Evolutionary conservation across 2,888 invertebrate genomes (phyloP).

Genomic region (Nudaria mundana): DNA sequence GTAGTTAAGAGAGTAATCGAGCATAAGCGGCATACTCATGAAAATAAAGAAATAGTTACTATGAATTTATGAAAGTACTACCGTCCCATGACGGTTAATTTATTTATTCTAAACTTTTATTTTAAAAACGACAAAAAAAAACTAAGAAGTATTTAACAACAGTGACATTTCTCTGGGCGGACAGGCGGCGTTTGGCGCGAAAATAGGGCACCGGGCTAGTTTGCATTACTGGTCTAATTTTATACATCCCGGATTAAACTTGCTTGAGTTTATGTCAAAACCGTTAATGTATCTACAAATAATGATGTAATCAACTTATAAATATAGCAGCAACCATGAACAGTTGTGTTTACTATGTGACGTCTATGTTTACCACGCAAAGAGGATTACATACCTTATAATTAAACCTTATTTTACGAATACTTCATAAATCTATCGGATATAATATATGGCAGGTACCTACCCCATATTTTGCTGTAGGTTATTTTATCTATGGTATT

Average conservation of each 20-base stretch:
- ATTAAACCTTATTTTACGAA: background rate
- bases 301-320: constrained; percentile 24
- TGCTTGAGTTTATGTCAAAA: constrained; percentile 23
- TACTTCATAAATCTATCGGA: background rate
- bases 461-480: background rate
- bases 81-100: no score
- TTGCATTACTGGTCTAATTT: constrained; percentile 27
- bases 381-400: background rate
- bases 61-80: no score
- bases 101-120: no score
- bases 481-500: background rate
- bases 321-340: constrained; percentile 14
- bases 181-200: constrained; percentile 6
- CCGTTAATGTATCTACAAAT: constrained; percentile 7
- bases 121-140: no score
- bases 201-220: constrained; percentile 26
- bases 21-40: no score
- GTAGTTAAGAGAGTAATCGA: no score
- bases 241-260: constrained; percentile 19
- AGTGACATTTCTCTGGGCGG: constrained; percentile 24
- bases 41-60: no score
- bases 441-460: background rate
- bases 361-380: constrained; percentile 6
- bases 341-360: constrained; percentile 28
- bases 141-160: constrained; percentile 11